A percentile compares a stretch with the other conserved stretches of the same genome.
Conservation (phyloP, 2,797 vertebrate species). For the Mus minutoides region DNA sequence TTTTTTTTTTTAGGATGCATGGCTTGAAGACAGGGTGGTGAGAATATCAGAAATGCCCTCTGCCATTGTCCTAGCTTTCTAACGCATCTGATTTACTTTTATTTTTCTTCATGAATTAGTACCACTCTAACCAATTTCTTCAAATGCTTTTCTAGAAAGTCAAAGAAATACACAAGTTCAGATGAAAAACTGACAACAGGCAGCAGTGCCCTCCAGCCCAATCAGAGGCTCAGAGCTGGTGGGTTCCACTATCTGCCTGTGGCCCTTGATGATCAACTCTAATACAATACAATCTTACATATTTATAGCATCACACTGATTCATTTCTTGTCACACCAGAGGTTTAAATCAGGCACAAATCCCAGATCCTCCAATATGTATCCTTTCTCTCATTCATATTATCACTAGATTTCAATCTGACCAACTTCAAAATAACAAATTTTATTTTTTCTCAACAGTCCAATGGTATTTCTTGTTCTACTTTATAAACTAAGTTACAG, state of each 20-base stretch:
- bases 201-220: neutral
- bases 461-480: slow-evolving; percentile 11
- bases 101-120: slow-evolving; percentile 45
- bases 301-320: neutral
- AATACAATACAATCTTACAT: slow-evolving; percentile 31
- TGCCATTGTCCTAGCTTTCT: neutral
- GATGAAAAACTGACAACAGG: slow-evolving; percentile 3
- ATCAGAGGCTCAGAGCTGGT: neutral
- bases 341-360: slow-evolving; percentile 48
- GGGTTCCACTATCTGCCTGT: slow-evolving; percentile 5
- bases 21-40: neutral
- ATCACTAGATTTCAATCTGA: neutral
- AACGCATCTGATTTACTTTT: slow-evolving; percentile 21
- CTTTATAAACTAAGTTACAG: slow-evolving; percentile 27
- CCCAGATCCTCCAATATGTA: neutral
- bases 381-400: neutral
- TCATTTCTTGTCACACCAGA: neutral
- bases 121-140: slow-evolving; percentile 27
- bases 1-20: neutral
- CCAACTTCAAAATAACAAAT: slow-evolving; percentile 48
- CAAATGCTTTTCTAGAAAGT: slow-evolving; percentile 13
- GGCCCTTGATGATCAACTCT: neutral
- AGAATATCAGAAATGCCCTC: neutral
- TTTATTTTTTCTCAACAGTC: slow-evolving; percentile 53
- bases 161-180: slow-evolving; percentile 18